A percentile compares a stretch with the other conserved stretches of the same genome.
These are phyloP conservation scores for Halichondria panicea DNA, from an alignment of 37 sponge, comb jelly and placozoan species.

Conservation along the genomic window DNA sequence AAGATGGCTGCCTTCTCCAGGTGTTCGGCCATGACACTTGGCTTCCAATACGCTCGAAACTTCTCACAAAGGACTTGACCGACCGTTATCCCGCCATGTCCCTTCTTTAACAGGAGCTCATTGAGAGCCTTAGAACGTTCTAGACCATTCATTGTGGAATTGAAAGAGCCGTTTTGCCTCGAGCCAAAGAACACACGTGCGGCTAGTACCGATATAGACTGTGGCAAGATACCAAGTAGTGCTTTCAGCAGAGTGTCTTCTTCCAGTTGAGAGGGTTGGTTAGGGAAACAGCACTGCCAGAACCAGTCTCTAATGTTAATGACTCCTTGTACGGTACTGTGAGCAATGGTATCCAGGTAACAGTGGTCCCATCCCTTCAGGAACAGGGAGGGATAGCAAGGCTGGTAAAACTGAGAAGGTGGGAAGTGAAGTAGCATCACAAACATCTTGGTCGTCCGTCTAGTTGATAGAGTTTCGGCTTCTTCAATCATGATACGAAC, in stretches of 20 bases:
- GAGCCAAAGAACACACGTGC: slow-evolving; percentile 45
- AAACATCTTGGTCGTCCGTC: slow-evolving; percentile 43
- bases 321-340: slow-evolving; percentile 32
- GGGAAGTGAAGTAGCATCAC: slow-evolving; percentile 88
- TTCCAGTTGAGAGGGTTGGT: no score
- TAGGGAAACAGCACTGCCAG: slow-evolving; percentile 37
- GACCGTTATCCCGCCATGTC: no score
- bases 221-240: slow-evolving; percentile 18
- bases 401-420: slow-evolving; percentile 54
- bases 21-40: slow-evolving; percentile 63
- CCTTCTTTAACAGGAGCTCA: slow-evolving; percentile 43
- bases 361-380: slow-evolving; percentile 88
- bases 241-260: slow-evolving; percentile 23
- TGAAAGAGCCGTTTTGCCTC: slow-evolving; percentile 28
- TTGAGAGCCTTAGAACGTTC: slow-evolving; percentile 34
- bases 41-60: slow-evolving; percentile 76
- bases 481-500: slow-evolving; percentile 86
- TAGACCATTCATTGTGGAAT: slow-evolving; percentile 34
- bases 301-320: slow-evolving; percentile 65
- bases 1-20: slow-evolving; percentile 65
- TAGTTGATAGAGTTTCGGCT: slow-evolving; percentile 23
- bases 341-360: slow-evolving; percentile 77
- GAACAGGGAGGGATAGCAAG: slow-evolving; percentile 87
- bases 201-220: slow-evolving; percentile 40
- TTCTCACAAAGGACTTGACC: slow-evolving; percentile 56